phyloP scores from a whole-genome alignment of 2,113 vertebrate genomes.

The Actinemys pallida region DNA sequence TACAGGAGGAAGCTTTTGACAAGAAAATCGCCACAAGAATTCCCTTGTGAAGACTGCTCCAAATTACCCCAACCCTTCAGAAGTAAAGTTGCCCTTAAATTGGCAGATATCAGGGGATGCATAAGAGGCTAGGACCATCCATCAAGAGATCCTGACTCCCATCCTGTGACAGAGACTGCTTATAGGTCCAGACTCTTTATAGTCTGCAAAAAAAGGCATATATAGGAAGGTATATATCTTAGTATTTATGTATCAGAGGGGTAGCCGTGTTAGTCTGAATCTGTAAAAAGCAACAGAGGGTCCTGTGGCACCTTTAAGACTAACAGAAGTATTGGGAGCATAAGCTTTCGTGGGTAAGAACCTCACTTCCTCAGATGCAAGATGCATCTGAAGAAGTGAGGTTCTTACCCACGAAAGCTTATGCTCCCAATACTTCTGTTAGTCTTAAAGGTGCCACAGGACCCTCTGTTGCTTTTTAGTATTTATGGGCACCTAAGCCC shows the following conservation, averaged over 20 bases:
- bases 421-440: no score
- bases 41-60: not conserved
- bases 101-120: not conserved
- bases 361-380: no score
- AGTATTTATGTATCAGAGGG: not conserved
- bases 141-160: not conserved
- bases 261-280: no score
- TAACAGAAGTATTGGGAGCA: no score
- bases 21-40: fast-evolving
- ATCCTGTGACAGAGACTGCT: not conserved
- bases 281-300: no score
- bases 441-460: no score
- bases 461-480: no score
- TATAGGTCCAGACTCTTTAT: not conserved
- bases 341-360: no score
- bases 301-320: no score
- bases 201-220: not conserved
- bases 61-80: not conserved
- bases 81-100: not conserved
- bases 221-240: not conserved
- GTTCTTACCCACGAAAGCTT: no score
- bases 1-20: not conserved
- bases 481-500: not conserved
- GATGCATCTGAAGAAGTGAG: no score
- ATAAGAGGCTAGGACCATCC: not conserved